phyloP scores from a whole-genome alignment of 2,797 vertebrate species.

The Onychomys torridus region DNA sequence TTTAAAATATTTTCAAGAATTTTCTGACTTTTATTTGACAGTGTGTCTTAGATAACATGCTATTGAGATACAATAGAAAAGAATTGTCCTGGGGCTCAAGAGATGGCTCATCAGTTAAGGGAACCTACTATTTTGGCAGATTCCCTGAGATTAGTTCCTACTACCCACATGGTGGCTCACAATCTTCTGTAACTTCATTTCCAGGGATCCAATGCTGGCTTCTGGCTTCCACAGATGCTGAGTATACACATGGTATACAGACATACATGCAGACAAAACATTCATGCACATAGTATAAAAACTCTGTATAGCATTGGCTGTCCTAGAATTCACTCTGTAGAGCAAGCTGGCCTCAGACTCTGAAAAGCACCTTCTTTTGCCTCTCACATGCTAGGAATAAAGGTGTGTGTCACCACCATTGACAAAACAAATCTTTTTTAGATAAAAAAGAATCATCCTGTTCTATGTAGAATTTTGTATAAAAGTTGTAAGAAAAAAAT shows the following conservation, averaged over 20 bases:
- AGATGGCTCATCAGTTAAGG: no score
- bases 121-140: not conserved
- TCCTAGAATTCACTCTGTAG: no score
- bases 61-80: not conserved
- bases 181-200: not conserved
- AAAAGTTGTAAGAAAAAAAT: not conserved
- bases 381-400: not conserved
- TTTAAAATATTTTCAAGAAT: not conserved
- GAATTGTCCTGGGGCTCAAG: not conserved
- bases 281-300: no score
- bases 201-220: not conserved
- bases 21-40: not conserved
- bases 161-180: not conserved
- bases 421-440: not conserved
- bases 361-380: not conserved
- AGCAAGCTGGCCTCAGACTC: no score
- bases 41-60: not conserved
- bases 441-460: not conserved
- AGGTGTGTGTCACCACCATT: not conserved
- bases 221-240: not conserved
- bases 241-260: not conserved
- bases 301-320: not conserved
- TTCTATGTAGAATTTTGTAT: not conserved
- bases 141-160: not conserved
- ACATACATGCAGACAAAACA: not conserved